Evolutionary conservation across 1,140 invertebrate species (phyloP), one percentile per base, ranked within the genome.

Genomic region (Euglossa dilemma): DNA sequence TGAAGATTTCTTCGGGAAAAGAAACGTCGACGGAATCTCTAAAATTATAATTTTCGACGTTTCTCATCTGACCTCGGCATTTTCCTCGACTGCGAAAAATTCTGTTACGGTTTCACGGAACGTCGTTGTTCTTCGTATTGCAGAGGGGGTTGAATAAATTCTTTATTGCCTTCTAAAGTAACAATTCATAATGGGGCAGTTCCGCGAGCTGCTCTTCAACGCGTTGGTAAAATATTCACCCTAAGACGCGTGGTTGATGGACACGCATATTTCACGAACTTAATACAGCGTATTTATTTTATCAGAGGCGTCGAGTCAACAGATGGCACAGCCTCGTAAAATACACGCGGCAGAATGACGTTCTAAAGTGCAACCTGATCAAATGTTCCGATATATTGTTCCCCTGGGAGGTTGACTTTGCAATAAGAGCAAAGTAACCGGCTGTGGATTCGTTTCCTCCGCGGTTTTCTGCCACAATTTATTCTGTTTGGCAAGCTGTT

Each of bases 201-300:
- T 50, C 25, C 45, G 57, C 63, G 28, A 45, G 45, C n/a, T 47
- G 8, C 75, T 63, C 25, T 57, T 75, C 72, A 2, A 28, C 59
- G 36, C 36, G 14, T 78, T 56, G 63, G 47, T 78, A 69, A 78
- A 69, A 67, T 78, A 78, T 78, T 78, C 63, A 78, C 75, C 63
- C 75, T 47, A 56, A 78, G 52, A 57, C 61, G 43, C 64, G 50
- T 54, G n/a, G 25, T 6, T 78, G 64, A 78, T 18, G 64, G 75
- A 43, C 61, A 28, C 75, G 36, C 61, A 47, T 57, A 78, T 67
- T 78, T 78, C 63, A 67, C 43, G 47, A 66, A 54, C 64, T 78
- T 69, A 69, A 69, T 78, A 69, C 63, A 54, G 4, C 50, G n/a
- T 56, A 78, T 69, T 67, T 78, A 78, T 78, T 69, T 78, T 57